Conservation (phyloP, 2,888 invertebrate genomes). For the Cheilosia vernalis region DNA sequence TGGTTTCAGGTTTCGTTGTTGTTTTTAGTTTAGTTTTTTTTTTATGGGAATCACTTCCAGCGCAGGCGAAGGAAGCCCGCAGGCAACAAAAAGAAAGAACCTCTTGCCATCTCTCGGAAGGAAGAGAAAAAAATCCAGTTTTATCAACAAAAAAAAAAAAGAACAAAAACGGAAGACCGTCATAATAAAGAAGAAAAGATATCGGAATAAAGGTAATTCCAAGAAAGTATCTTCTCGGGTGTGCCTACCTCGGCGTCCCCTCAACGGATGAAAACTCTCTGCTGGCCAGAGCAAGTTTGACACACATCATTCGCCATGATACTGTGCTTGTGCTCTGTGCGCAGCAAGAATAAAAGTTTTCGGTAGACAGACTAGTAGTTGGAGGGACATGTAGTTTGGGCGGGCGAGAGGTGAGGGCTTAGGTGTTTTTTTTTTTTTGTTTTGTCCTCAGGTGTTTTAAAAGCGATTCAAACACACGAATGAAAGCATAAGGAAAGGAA, state of each 20-base stretch:
- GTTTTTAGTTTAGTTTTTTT: background rate
- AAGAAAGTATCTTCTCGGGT: constrained; percentile 66
- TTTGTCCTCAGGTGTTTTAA: constrained; percentile 35
- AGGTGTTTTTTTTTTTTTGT: constrained; percentile 1
- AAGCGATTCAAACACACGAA: constrained; percentile 19
- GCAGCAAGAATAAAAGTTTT: constrained; percentile 23
- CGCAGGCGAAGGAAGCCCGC: constrained; percentile 1
- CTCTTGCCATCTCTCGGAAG: constrained; percentile 40
- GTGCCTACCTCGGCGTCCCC: constrained; percentile 15
- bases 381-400: constrained; percentile 2
- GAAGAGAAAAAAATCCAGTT: constrained; percentile 45
- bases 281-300: constrained; percentile 18
- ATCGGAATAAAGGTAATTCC: constrained; percentile 62
- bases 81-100: constrained; percentile 12
- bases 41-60: constrained; percentile 24
- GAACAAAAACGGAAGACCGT: background rate
- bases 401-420: constrained; percentile 23
- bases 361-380: constrained; percentile 12
- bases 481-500: constrained; percentile 3
- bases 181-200: constrained; percentile 47
- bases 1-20: constrained; percentile 55
- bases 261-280: constrained; percentile 7
- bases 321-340: no score
- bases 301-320: constrained; percentile 58
- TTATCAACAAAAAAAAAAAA: background rate